A percentile compares a stretch with the other conserved stretches of the same genome.
Evolutionary conservation across 2,113 vertebrate genomes (phyloP).

Genomic region (Blennius ocellaris): DNA sequence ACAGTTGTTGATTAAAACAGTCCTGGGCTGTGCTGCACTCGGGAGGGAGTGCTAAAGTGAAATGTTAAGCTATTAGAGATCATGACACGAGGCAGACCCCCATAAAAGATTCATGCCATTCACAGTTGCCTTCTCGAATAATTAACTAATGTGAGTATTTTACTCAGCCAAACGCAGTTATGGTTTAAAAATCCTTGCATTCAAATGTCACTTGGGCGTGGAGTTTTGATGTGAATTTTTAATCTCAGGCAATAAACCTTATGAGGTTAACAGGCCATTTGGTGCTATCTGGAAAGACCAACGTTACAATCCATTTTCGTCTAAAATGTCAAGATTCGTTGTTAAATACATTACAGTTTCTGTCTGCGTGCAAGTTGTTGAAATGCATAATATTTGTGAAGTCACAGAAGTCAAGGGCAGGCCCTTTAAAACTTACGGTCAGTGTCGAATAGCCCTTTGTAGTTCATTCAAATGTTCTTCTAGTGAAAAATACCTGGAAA

Average conservation of each 20-base stretch:
- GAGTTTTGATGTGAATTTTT: conserved; percentile 74
- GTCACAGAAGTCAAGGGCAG: conserved; percentile 44
- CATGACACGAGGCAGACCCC: conserved; percentile 60
- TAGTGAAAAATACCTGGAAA: conserved; percentile 19
- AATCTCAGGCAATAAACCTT: conserved; percentile 65
- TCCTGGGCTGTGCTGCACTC: conserved; percentile 38
- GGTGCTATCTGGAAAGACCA: conserved; percentile 36
- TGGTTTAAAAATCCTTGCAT: conserved; percentile 66
- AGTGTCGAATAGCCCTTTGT: conserved; percentile 20
- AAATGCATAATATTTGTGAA: conserved; percentile 64
- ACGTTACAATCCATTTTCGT: conserved; percentile 36
- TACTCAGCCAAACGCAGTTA: conserved; percentile 75
- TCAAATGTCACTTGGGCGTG: conserved; percentile 77
- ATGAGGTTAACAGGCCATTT: conserved; percentile 62
- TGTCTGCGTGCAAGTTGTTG: conserved; percentile 18
- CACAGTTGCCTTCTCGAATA: conserved; percentile 71
- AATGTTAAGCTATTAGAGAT: conserved; percentile 79
- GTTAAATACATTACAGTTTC: conserved; percentile 47
- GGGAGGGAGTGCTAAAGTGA: conserved; percentile 67
- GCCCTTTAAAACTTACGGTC: conserved; percentile 29
- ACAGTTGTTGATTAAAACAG: conserved; percentile 58
- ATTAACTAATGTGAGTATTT: conserved; percentile 81
- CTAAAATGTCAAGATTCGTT: conserved; percentile 61
- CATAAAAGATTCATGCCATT: conserved; percentile 80
- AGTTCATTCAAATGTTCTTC: conserved; percentile 8